phyloP scores from a whole-genome alignment of 2,113 vertebrate genomes.

The Rhipidura dahli region DNA sequence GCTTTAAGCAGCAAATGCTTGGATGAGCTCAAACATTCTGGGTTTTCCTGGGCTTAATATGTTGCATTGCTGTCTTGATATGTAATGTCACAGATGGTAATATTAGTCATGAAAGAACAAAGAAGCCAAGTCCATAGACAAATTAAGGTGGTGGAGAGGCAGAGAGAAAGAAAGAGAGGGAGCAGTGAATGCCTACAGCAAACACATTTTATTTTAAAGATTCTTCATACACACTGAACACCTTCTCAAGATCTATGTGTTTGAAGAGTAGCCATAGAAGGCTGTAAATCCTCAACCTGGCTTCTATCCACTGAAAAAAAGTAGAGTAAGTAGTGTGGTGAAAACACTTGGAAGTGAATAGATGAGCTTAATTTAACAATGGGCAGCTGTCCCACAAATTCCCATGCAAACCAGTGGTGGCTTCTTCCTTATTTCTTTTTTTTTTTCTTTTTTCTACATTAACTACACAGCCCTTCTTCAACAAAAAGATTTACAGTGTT shows the following conservation, averaged over 20 bases:
- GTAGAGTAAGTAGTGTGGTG: slow-evolving; percentile 58
- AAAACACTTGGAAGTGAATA: slow-evolving; percentile 76
- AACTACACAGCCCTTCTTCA: slow-evolving; percentile 48
- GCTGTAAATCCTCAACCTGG: slow-evolving; percentile 68
- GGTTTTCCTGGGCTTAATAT: slow-evolving; percentile 76
- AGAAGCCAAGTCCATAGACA: slow-evolving; percentile 76
- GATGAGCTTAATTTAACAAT: slow-evolving; percentile 76
- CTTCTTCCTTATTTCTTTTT: not conserved
- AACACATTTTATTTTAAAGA: slow-evolving; percentile 60
- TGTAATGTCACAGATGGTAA: slow-evolving; percentile 85
- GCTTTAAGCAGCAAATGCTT: slow-evolving; percentile 71
- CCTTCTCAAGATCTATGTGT: slow-evolving; percentile 57
- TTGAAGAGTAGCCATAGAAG: slow-evolving; percentile 46
- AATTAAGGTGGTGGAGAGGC: slow-evolving; percentile 64
- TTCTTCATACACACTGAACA: slow-evolving; percentile 50
- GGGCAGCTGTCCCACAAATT: slow-evolving; percentile 70
- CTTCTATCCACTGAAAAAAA: slow-evolving; percentile 65
- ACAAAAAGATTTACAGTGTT: slow-evolving; percentile 52
- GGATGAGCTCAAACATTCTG: slow-evolving; percentile 73
- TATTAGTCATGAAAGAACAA: slow-evolving; percentile 84
- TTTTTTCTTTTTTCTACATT: not conserved
- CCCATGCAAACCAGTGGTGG: slow-evolving; percentile 69
- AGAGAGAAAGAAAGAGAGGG: not conserved
- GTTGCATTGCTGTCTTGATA: slow-evolving; percentile 81
- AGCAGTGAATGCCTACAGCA: slow-evolving; percentile 13